phyloP scores from a whole-genome alignment of 2,113 vertebrate genomes.

The Ctenomys sociabilis region DNA sequence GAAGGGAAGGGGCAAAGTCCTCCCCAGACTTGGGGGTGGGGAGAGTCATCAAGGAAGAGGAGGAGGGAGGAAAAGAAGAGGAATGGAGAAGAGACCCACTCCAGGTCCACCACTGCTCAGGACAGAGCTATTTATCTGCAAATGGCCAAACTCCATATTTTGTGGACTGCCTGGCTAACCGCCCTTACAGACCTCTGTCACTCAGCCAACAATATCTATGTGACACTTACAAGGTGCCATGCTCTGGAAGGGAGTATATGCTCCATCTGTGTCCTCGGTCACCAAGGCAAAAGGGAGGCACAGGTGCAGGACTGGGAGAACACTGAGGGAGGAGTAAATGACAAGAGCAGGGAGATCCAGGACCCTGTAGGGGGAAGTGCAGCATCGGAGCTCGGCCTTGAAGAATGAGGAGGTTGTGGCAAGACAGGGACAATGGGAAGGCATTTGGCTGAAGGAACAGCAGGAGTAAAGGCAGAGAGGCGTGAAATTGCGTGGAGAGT shows the following conservation, averaged over 20 bases:
- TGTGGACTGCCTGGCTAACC: not conserved
- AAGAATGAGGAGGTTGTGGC: slow-evolving; percentile 73
- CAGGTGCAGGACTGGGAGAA: slow-evolving; percentile 63
- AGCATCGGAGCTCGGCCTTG: slow-evolving; percentile 42
- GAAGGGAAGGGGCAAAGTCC: slow-evolving; percentile 81
- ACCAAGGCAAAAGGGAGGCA: slow-evolving; percentile 29
- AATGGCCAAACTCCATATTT: not conserved
- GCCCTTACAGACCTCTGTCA: slow-evolving; percentile 13
- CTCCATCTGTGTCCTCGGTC: not conserved
- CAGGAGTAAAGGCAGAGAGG: slow-evolving; percentile 78
- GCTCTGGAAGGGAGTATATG: not conserved
- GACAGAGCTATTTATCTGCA: not conserved
- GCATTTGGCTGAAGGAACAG: slow-evolving; percentile 79
- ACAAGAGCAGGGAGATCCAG: not conserved
- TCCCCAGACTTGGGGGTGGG: slow-evolving; percentile 53
- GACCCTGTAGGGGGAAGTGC: not conserved
- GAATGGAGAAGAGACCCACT: not conserved
- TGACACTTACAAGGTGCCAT: not conserved
- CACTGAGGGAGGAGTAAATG: not conserved
- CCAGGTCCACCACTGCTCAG: slow-evolving; percentile 46
- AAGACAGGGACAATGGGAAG: slow-evolving; percentile 84
- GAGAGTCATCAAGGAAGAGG: slow-evolving; percentile 44
- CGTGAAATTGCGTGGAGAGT: slow-evolving; percentile 83
- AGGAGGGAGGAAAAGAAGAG: not conserved
- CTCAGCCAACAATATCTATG: not conserved